Percentiles rank a stretch among this genome's conserved stretches.
Evolutionary conservation across 2,888 invertebrate species (phyloP).

Genomic region (Corythucha ciliata): DNA sequence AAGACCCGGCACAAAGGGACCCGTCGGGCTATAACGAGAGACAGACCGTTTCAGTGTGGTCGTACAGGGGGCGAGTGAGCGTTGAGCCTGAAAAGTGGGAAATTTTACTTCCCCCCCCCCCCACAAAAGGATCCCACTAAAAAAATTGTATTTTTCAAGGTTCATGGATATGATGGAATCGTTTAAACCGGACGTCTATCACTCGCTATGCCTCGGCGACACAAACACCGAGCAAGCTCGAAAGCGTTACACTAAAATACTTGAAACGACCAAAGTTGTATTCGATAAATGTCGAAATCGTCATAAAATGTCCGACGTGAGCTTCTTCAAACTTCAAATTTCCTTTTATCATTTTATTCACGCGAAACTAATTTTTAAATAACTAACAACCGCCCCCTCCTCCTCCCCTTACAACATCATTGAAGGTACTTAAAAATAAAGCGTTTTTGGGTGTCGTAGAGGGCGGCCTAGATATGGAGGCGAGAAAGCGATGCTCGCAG

Average conservation of each 20-base stretch:
- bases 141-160: constrained; percentile 41
- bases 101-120: not conserved
- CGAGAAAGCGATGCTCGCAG: constrained; percentile 55
- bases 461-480: constrained; percentile 61
- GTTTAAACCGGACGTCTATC: constrained; percentile 71
- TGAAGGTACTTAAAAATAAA: constrained; percentile 44
- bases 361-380: not conserved
- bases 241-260: constrained; percentile 22
- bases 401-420: constrained; percentile 7
- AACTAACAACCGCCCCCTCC: not conserved
- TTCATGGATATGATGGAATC: constrained; percentile 70
- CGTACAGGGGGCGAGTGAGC: constrained; percentile 61
- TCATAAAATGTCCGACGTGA: constrained; percentile 49
- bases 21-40: constrained; percentile 64
- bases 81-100: constrained; percentile 51
- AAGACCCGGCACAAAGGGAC: constrained; percentile 59
- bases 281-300: constrained; percentile 59
- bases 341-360: not conserved
- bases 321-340: too few relatives aligned
- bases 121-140: constrained; percentile 5
- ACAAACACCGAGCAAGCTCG: constrained; percentile 53
- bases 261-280: constrained; percentile 48
- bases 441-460: constrained; percentile 58
- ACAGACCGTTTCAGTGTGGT: constrained; percentile 65
- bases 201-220: constrained; percentile 69